phyloP scores from a whole-genome alignment of 1,140 invertebrate species.

The Druon quercuslanigerum region DNA sequence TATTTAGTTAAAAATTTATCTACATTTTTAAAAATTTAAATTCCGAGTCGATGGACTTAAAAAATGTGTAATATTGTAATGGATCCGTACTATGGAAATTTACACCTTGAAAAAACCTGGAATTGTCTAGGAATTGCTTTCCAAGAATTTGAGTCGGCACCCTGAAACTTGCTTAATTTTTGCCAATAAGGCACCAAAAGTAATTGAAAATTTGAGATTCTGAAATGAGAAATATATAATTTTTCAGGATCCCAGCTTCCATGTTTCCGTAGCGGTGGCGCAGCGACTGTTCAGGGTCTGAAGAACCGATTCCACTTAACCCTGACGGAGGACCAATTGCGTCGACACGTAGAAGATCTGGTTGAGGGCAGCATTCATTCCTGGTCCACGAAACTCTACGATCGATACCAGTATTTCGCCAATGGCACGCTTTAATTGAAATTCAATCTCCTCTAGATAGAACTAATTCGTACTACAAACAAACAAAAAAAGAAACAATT shows the following conservation, averaged over 20 bases:
- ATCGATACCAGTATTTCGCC: conserved; percentile 99
- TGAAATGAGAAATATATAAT: conserved; percentile 20
- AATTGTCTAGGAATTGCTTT: no score
- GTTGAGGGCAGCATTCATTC: conserved; percentile 97
- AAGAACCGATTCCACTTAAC: conserved; percentile 96
- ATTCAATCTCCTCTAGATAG: conserved; percentile 18
- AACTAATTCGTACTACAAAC: conserved; percentile 34
- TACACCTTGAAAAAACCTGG: no score
- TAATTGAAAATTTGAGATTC: conserved; percentile 21
- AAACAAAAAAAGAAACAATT: conserved; percentile 23
- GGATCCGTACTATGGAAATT: no score
- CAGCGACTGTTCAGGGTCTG: conserved; percentile 89
- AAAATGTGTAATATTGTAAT: no score
- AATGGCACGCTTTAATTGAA: conserved; percentile 91
- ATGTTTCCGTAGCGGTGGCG: conserved; percentile 93
- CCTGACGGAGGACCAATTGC: conserved; percentile 96
- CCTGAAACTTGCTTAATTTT: neutral
- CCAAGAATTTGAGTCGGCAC: no score
- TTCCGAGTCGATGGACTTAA: no score
- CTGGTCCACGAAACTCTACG: conserved; percentile 97
- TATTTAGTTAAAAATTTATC: no score
- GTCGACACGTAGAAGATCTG: conserved; percentile 92
- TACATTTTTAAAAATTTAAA: no score
- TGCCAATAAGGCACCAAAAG: neutral
- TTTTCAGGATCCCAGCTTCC: conserved; percentile 93